Evolutionary conservation across 2,888 invertebrate genomes (phyloP).

Genomic region (Pimpla rufipes): DNA sequence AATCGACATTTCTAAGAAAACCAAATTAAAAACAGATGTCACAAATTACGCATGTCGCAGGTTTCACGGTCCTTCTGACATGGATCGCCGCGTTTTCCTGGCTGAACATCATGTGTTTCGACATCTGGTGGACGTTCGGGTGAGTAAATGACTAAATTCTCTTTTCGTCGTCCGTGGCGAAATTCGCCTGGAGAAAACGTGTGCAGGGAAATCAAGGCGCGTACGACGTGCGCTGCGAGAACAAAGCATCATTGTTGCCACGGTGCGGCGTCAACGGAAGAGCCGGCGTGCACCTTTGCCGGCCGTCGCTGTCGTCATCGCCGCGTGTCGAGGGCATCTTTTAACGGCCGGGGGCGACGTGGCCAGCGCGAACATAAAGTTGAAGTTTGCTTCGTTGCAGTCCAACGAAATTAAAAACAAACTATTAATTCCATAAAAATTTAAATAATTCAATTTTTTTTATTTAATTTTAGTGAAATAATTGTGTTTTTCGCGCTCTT

Average conservation of each 20-base stretch:
- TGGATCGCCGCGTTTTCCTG: conserved; percentile 91
- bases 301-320: conserved; percentile 30
- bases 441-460: too few relatives aligned
- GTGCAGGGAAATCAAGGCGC: conserved; percentile 18
- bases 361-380: background rate
- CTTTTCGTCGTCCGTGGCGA: too few relatives aligned
- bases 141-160: too few relatives aligned
- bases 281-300: conserved; percentile 27
- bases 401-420: too few relatives aligned
- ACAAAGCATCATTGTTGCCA: conserved; percentile 43
- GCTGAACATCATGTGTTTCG: conserved; percentile 93
- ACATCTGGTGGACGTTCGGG: conserved; percentile 94
- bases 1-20: background rate
- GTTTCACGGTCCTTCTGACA: conserved; percentile 89
- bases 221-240: too few relatives aligned
- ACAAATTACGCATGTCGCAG: conserved; percentile 85
- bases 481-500: too few relatives aligned
- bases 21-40: background rate
- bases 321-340: conserved; percentile 22
- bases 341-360: conserved; percentile 35
- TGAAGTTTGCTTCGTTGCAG: too few relatives aligned
- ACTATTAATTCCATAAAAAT: too few relatives aligned
- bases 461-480: too few relatives aligned
- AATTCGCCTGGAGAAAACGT: conserved; percentile 23
- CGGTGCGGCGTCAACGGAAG: conserved; percentile 37